Base-by-base conservation (phyloP, 2,888 invertebrate genomes). In the Lasioglossum morio region DNA sequence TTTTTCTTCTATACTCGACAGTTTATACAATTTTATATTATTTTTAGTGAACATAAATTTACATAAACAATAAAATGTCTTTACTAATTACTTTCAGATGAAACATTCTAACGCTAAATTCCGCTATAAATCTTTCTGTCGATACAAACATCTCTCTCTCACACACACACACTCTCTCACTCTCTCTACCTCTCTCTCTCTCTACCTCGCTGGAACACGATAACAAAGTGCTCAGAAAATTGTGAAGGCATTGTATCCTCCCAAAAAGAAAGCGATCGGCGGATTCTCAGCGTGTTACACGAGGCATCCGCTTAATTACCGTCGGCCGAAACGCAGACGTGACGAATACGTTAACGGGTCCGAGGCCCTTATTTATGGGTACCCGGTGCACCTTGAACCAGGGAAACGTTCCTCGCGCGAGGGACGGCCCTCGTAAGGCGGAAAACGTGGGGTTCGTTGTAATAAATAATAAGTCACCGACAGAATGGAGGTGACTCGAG, bases 401-500 rank as follows among this genome's bases (percentile, higher is more conserved):
- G 40, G 57, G 79, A 76, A 77, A 77, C 70, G 53, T 82, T 79
- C 53, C 57, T 63, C 60, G 60, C 53, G 73, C 63, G 69, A 46
- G 66, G 66, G 72, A 76, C 40, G 73, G 7, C 66, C 40, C 48
- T 76, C 76, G 72, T n/a, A 57, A 82, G 75, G 77, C 82, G 53
- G 82, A 87, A 82, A 82, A 86, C 78, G 30, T 72, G 72, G 43
- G 86, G 80, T 80, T 87, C 83, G 72, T 74, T 77, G 89, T 81
- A 86, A 89, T 89, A 88, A 89, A 89, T 89, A 89, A 90, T 83
- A 74, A 90, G 85, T 80, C 81, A 76, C 30, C 69, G 85, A 86
- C 88, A 77, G 81, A 82, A 90, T 79, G 78, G 79, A 82, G 69
- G 82, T 72, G 82, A 82, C 72, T 63, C 74, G 74, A 46, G 72